Percentiles rank a stretch among this genome's conserved stretches.
Evolutionary conservation across 2,113 vertebrate species (phyloP).

Genomic region (Rhinogobius similis): DNA sequence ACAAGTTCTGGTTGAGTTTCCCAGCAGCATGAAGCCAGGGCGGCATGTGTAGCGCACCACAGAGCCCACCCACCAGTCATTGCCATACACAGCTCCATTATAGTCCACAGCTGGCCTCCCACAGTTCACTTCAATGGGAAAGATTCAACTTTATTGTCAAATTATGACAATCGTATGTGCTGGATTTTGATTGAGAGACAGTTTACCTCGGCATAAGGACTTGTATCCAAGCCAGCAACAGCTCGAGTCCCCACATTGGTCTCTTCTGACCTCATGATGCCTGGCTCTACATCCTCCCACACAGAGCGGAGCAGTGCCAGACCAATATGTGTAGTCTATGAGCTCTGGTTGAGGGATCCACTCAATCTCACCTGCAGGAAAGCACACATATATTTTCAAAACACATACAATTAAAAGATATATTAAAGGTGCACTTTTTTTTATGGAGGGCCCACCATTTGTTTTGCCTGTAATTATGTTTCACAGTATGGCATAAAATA

Average conservation of each 20-base stretch:
- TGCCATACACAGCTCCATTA: constrained; percentile 73
- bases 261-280: constrained; percentile 81
- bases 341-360: constrained; percentile 35
- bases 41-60: constrained; percentile 82
- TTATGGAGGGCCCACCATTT: neutral
- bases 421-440: neutral
- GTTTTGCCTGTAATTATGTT: neutral
- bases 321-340: constrained; percentile 79
- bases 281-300: constrained; percentile 77
- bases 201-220: constrained; percentile 82
- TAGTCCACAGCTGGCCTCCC: constrained; percentile 80
- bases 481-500: neutral
- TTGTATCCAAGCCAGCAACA: constrained; percentile 87
- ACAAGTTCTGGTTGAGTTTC: constrained; percentile 77
- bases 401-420: neutral
- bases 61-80: constrained; percentile 86
- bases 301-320: constrained; percentile 81
- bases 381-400: neutral
- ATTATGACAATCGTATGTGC: neutral
- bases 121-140: constrained; percentile 78
- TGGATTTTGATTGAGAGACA: neutral
- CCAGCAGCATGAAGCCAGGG: constrained; percentile 80
- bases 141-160: neutral
- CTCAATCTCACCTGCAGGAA: constrained; percentile 53
- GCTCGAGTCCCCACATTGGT: constrained; percentile 81